Evolutionary conservation across 1,140 invertebrate genomes (phyloP).

Genomic region (Atta texana): DNA sequence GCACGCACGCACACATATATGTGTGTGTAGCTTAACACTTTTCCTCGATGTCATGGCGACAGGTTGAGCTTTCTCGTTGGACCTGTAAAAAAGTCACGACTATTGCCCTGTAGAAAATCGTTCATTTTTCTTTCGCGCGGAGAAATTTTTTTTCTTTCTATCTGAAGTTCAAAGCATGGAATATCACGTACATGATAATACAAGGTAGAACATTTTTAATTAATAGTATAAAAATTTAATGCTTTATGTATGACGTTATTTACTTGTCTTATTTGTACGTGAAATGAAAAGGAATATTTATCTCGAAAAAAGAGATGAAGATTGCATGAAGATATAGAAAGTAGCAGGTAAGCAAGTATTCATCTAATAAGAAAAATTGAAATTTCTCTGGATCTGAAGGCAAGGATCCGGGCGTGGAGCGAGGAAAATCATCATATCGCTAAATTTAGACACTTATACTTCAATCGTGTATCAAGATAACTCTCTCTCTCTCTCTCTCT

Average conservation of each 20-base stretch:
- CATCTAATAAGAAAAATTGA: neutral
- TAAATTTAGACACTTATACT: conserved; percentile 55
- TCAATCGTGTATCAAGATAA: conserved; percentile 18
- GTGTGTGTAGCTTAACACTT: conserved; percentile 1
- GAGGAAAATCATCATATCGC: conserved; percentile 34
- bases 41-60: conserved; percentile 26
- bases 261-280: neutral
- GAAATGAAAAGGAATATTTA: conserved; percentile 28
- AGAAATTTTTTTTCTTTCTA: conserved; percentile 1
- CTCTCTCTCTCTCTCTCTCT: neutral
- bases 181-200: conserved; percentile 12
- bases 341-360: conserved; percentile 33
- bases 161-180: neutral
- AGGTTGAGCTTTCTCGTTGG: conserved; percentile 48
- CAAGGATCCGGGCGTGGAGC: no score
- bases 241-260: neutral
- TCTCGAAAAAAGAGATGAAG: conserved; percentile 9
- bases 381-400: neutral
- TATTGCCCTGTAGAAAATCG: conserved; percentile 22
- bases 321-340: conserved; percentile 14
- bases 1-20: no score
- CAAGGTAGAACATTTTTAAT: neutral
- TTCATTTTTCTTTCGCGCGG: conserved; percentile 22
- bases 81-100: conserved; percentile 49
- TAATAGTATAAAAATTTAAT: neutral